Conservation (phyloP, 2,113 vertebrate species). For the Dinomys branickii region DNA sequence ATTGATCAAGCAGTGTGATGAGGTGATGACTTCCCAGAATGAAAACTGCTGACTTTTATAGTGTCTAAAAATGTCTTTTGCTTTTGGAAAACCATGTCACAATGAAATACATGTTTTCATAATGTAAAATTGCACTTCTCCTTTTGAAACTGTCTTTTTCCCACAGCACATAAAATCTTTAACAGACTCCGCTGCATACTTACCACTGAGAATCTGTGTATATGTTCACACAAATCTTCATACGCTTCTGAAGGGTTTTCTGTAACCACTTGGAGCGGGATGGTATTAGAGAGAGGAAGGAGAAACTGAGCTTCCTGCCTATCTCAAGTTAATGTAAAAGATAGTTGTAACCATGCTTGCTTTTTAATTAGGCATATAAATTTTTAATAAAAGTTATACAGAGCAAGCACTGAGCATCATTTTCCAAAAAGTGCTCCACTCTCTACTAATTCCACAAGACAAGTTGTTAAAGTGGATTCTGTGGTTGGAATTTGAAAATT, state of each 20-base stretch:
- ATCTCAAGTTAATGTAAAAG: slow-evolving; percentile 55
- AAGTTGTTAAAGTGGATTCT: slow-evolving; percentile 50
- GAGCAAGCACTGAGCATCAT: neutral
- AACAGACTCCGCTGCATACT: neutral
- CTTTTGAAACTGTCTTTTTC: neutral
- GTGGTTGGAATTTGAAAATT: slow-evolving; percentile 43
- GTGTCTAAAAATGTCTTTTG: neutral
- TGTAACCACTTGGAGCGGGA: slow-evolving; percentile 4
- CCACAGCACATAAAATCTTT: neutral
- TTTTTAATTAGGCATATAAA: slow-evolving; percentile 58
- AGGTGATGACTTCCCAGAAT: slow-evolving; percentile 1
- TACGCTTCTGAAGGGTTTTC: neutral
- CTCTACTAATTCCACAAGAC: neutral
- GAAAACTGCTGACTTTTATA: slow-evolving; percentile 32
- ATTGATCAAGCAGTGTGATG: slow-evolving; percentile 48
- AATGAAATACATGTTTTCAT: slow-evolving; percentile 58
- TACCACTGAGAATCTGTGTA: neutral
- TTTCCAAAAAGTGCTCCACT: neutral
- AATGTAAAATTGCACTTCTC: neutral
- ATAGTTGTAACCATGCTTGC: slow-evolving; percentile 35
- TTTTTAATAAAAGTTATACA: slow-evolving; percentile 71
- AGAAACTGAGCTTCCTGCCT: slow-evolving; percentile 2
- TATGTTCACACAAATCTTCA: neutral
- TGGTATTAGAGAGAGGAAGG: neutral
- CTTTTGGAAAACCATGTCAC: slow-evolving; percentile 25